Conservation (phyloP, 2,113 vertebrate genomes). For the Pterocles gutturalis region DNA sequence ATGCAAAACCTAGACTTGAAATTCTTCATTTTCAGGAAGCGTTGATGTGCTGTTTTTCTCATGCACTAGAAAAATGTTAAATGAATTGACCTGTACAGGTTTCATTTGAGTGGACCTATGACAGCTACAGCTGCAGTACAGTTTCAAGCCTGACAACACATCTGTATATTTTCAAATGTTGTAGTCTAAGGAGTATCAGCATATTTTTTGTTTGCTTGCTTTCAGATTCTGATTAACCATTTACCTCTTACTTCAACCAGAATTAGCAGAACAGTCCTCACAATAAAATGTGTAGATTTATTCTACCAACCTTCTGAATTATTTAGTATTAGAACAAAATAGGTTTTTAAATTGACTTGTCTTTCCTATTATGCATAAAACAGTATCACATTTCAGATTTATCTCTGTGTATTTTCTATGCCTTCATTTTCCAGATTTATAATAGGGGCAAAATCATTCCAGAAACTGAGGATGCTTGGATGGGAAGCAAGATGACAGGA, state of each 20-base stretch:
- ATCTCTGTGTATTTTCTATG: background rate
- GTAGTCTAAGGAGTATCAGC: background rate
- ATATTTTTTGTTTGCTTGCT: background rate
- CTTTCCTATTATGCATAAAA: background rate
- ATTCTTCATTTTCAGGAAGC: constrained; percentile 12
- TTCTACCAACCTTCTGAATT: background rate
- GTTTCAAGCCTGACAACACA: constrained; percentile 45
- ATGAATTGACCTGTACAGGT: constrained; percentile 61
- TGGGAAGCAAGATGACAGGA: background rate
- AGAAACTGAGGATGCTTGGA: background rate
- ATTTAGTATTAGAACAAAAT: background rate
- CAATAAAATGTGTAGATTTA: background rate
- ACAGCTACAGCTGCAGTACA: constrained; percentile 43
- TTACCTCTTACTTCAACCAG: background rate
- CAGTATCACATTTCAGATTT: background rate
- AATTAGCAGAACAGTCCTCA: background rate
- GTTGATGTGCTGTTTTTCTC: background rate
- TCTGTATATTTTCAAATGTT: constrained; percentile 2
- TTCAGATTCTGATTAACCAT: background rate
- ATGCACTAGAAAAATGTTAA: constrained; percentile 28
- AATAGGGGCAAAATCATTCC: background rate
- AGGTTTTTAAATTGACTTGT: background rate
- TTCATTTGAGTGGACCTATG: constrained; percentile 53
- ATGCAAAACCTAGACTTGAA: constrained; percentile 5
- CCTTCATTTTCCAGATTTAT: background rate